Evolutionary conservation across 2,113 vertebrate genomes (phyloP), one percentile per base, ranked within the genome.

Genomic region (Gambusia affinis): DNA sequence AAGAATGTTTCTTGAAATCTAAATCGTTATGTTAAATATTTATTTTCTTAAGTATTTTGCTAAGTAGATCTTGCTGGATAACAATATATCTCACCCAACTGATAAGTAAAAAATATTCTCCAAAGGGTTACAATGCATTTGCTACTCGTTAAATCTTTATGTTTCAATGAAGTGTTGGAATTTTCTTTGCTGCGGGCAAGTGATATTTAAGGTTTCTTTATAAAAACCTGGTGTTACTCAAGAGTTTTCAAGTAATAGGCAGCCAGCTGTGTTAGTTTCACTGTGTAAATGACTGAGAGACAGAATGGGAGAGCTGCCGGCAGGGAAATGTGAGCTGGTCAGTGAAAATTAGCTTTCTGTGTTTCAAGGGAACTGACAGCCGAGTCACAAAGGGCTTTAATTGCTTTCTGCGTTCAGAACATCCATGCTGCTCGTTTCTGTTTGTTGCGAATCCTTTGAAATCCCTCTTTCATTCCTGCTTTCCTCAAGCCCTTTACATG

Each of bases 331-430:
- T 63, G 57, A 74, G 72, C 74, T 66, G 75, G 76, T 75, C 64
- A 47, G 81, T 67, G 80, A 70, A 89, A 82, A 87, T 86, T 37
- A 78, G 68, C 78, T 84, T 72, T 66, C 51, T 60, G 76, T 75
- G 86, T 80, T 82, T 79, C 39, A 4, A 73, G 74, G 33, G 37
- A 63, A 73, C 75, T 84, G 87, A 86, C 88, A 83, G 44, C 5
- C 51, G 7, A 91, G 81, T 90, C 84, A 75, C 75, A 81, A 85
- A 61, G 73, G 67, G 80, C 75, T 67, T 67, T 67, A 75, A 86
- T 81, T 82, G 85, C 81, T 78, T 75, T 66, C 76, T 82, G 78
- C 68, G 57, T 80, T 87, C 79, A 69, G 72, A 80, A 73, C 67
- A 72, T 64, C 30, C 60, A 57, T 28, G 15, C 64, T 24, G 11